Percentiles rank a stretch among this genome's conserved stretches.
Conservation (phyloP, 2,797 vertebrate species). For the Craterocephalus amniculus region DNA sequence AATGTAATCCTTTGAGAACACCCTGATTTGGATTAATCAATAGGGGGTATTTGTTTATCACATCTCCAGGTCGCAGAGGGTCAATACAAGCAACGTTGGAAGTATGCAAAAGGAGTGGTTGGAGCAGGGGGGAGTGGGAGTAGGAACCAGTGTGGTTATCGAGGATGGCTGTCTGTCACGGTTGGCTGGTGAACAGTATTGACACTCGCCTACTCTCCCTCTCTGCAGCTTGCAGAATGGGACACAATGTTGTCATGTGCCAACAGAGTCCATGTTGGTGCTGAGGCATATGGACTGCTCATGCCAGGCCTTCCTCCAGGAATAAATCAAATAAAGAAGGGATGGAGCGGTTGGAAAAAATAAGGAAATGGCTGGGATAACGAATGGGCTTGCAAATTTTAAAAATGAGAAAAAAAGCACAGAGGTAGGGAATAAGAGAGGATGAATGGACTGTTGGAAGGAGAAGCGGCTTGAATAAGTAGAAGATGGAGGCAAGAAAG, state of each 20-base stretch:
- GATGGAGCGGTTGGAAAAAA: neutral
- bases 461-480: conserved; percentile 21
- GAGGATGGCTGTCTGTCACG: conserved; percentile 49
- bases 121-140: neutral
- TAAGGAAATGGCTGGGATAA: conserved; percentile 36
- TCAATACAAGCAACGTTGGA: conserved; percentile 5
- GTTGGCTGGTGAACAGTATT: conserved; percentile 47
- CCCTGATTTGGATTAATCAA: conserved; percentile 19
- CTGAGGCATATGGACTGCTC: conserved; percentile 57
- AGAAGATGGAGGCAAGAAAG: conserved; percentile 17
- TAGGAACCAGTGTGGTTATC: conserved; percentile 36
- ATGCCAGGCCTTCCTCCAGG: conserved; percentile 52
- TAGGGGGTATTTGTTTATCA: conserved; percentile 15
- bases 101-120: conserved; percentile 8
- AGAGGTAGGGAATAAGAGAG: conserved; percentile 8
- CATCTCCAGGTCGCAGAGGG: conserved; percentile 7
- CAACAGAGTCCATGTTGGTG: conserved; percentile 62
- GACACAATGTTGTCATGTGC: conserved; percentile 67
- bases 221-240: conserved; percentile 33
- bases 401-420: conserved; percentile 7
- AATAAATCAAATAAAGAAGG: conserved; percentile 49
- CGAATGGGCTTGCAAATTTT: conserved; percentile 4
- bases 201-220: conserved; percentile 39
- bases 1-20: conserved; percentile 15
- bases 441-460: conserved; percentile 17